Base-by-base conservation (phyloP, 92 coral and sea anemone species). In the Meandrina meandrites region DNA sequence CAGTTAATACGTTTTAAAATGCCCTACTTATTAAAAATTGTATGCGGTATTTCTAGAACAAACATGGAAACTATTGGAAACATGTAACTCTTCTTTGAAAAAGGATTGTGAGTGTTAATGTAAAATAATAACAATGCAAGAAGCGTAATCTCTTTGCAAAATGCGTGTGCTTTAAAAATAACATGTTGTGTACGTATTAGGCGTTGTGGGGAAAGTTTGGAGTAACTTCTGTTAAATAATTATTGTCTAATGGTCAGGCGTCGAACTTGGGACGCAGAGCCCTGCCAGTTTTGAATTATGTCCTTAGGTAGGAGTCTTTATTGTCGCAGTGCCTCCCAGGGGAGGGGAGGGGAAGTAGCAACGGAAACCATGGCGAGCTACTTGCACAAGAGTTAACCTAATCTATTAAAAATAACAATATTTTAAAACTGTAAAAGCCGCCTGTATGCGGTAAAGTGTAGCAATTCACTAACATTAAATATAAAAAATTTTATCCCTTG, bases 51-150 rank as follows among this genome's bases (percentile, higher is more conserved):
- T 67, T 81, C 56, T 81, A 81, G 84, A 81, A 27, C 74, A 81
- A 81, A 64, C 58, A 9, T 81, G 84, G 84, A 66, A 81, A 66
- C 75, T 81, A 27, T 45, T 81, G 84, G 84, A 81, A 81, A 37
- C 48, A 13, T n/a, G 84, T 42, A 81, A 42, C 75, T 81, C 84
- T n/a, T 21, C 84, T 4, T 64, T 81, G 35, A 67, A 66, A 81
- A 81, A 81, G 58, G 75, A 81, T 31, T 81, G 84, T 81, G 84
- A 81, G 84, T 81, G 8, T 64, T 79, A 11, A 8, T 54, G 62
- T 31, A 51, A 27, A 53, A 51, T 78, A 75, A 21, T 45, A 16
- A 18, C 31, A 40, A 75, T 0, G 0, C 79, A 8, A 56, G 79
- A 6, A 2, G 68, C 1, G 1, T 60, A 22, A 24, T 60, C 30